A percentile compares a stretch with the other conserved stretches of the same genome.
Conservation (phyloP, 1,140 invertebrate species). For the Caenorhabditis tropicalis region DNA sequence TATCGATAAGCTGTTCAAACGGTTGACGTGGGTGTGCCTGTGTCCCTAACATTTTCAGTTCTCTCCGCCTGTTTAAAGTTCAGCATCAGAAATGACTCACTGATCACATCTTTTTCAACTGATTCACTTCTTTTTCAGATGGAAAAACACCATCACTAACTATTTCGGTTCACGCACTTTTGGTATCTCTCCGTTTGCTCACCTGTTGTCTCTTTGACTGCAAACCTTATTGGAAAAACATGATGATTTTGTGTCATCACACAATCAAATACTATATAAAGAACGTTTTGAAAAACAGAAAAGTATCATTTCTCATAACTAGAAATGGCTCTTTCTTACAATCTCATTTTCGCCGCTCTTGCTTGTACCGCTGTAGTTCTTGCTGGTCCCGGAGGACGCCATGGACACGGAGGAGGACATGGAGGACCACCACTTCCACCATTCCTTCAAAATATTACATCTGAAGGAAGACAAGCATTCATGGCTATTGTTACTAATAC, state of each 20-base stretch:
- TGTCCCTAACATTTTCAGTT: neutral
- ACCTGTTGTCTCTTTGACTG: slow-evolving; percentile 5
- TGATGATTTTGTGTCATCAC: slow-evolving; percentile 34
- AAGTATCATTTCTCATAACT: neutral
- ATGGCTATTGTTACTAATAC: slow-evolving; percentile 2
- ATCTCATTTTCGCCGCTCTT: neutral
- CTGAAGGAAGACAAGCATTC: slow-evolving; percentile 39
- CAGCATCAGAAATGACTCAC: slow-evolving; percentile 35
- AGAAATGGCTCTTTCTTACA: slow-evolving; percentile 36
- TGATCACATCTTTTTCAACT: slow-evolving; percentile 16
- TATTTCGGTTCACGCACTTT: neutral
- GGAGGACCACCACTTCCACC: slow-evolving; percentile 15
- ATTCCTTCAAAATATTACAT: slow-evolving; percentile 30
- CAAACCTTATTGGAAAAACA: neutral
- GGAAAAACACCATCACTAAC: neutral
- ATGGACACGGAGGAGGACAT: neutral
- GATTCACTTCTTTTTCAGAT: neutral
- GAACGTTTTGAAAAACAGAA: neutral
- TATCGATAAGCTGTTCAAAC: slow-evolving; percentile 41
- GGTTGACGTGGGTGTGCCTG: slow-evolving; percentile 5
- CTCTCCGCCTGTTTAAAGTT: slow-evolving; percentile 35
- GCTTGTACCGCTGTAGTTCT: neutral
- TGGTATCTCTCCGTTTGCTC: slow-evolving; percentile 19
- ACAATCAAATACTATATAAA: neutral
- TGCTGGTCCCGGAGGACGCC: slow-evolving; percentile 14